These are phyloP conservation scores for Rhodeus uyekii DNA, from an alignment of 2,797 vertebrate species.

Conservation along the genomic window DNA sequence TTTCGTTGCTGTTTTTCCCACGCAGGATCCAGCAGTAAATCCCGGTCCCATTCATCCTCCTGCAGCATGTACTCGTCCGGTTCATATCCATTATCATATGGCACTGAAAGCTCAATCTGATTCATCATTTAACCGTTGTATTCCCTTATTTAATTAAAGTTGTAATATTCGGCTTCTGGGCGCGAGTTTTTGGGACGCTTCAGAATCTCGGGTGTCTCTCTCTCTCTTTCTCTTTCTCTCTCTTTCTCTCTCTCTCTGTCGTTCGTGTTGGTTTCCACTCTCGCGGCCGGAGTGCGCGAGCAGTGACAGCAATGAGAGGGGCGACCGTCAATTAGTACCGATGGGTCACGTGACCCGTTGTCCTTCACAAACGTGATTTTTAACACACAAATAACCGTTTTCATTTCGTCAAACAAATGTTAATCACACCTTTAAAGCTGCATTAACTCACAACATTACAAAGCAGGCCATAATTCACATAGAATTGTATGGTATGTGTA, in stretches of 20 bases:
- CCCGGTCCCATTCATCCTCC: conserved; percentile 98
- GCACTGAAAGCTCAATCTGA: conserved; percentile 87
- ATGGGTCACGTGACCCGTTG: conserved; percentile 70
- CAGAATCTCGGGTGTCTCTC: neutral
- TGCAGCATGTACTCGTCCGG: conserved; percentile 93
- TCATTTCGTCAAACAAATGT: neutral
- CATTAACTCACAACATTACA: neutral
- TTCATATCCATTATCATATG: conserved; percentile 87
- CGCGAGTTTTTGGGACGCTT: conserved; percentile 18
- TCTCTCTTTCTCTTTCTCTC: conserved; percentile 11
- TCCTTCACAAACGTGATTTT: conserved; percentile 27
- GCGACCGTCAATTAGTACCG: conserved; percentile 69
- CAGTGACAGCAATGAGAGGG: conserved; percentile 62
- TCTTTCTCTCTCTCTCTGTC: conserved; percentile 5
- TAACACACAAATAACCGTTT: neutral
- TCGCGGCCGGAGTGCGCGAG: conserved; percentile 69
- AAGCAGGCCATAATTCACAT: neutral
- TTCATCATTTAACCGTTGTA: conserved; percentile 68
- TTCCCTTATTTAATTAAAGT: conserved; percentile 19
- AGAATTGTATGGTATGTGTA: neutral
- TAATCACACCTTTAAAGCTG: neutral
- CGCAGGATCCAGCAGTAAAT: conserved; percentile 95
- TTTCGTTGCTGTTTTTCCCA: conserved; percentile 99
- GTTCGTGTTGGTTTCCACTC: conserved; percentile 64
- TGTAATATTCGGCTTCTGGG: conserved; percentile 40